Evolutionary conservation across 2,888 invertebrate genomes (phyloP), one percentile per base, ranked within the genome.

Genomic region (Brenthis daphne): DNA sequence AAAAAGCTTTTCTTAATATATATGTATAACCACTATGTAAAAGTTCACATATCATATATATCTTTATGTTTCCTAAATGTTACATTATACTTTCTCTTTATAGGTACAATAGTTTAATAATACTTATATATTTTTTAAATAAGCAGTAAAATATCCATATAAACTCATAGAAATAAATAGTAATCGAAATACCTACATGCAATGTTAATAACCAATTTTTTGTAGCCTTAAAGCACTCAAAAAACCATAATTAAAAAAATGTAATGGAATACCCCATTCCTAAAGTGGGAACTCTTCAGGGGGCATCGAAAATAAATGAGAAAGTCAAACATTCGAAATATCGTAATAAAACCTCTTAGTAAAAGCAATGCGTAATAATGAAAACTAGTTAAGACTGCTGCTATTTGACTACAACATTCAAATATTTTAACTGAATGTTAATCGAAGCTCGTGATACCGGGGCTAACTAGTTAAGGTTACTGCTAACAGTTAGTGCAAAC

Each of bases 401-500:
- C 33, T 66, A 60, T 66, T 60, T 66, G 66, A 60, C 66, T 67
- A 51, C 61, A 43, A 63, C 55, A 64, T 69, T 65, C 64, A 67
- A 67, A 64, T 64, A 67, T 64, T 69, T 60, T 67, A 64, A 74
- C 70, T 69, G 67, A 76, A 75, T 74, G 77, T 78, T 81, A 78
- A 79, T 79, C 78, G 77, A 75, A 71, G 63, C 74, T 72, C 80
- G 83, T 85, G 80, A 84, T 82, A 80, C 80, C 73, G 76, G 76
- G 72, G 73, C 77, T 77, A 82, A 84, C 87, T 79, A 82, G 85
- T 83, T 82, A 82, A 81, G 82, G 79, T 77, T 73, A 72, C 75
- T 74, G 85, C 81, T 90, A 90, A 90, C 83, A 79, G 78, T 78
- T 84, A 86, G 81, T 74, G 78, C 84, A 90, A 89, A 90, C 86